These are phyloP conservation scores for Gari tellinella DNA, from an alignment of 2,888 invertebrate species.

Conservation along the genomic window DNA sequence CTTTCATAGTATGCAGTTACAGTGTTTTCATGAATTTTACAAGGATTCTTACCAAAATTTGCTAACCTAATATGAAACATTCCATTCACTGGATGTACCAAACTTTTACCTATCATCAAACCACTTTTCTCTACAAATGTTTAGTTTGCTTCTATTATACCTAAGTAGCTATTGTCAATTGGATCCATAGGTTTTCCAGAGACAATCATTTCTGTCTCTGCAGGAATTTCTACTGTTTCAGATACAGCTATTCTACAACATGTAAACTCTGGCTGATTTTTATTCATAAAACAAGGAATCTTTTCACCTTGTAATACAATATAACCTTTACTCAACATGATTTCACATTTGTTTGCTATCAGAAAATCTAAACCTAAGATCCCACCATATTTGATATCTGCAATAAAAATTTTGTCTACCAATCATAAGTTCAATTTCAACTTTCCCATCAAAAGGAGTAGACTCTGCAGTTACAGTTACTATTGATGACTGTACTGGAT, in stretches of 20 bases:
- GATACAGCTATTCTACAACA: too few species aligned
- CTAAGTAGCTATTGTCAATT: conserved; percentile 3
- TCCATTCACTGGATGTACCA: too few species aligned
- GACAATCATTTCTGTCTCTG: conserved; percentile 17
- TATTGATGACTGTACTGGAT: too few species aligned
- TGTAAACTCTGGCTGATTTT: background rate
- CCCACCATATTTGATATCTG: conserved; percentile 1
- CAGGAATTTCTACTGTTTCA: conserved; percentile 5
- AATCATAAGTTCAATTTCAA: background rate
- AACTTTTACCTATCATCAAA: background rate
- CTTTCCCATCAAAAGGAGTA: too few species aligned
- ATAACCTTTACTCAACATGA: conserved; percentile 17
- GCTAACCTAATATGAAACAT: too few species aligned
- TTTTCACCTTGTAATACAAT: conserved; percentile 11
- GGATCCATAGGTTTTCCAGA: conserved; percentile 11
- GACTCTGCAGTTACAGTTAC: too few species aligned
- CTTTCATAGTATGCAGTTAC: too few species aligned
- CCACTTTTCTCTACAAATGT: conserved; percentile 24
- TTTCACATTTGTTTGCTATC: conserved; percentile 10
- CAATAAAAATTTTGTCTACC: background rate
- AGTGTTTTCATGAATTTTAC: too few species aligned
- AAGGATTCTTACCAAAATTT: too few species aligned
- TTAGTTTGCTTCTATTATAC: conserved; percentile 9
- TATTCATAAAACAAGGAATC: conserved; percentile 12
- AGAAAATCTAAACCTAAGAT: too few species aligned